Base-by-base conservation (phyloP, 1,140 invertebrate genomes). In the Dendrolimus kikuchii region DNA sequence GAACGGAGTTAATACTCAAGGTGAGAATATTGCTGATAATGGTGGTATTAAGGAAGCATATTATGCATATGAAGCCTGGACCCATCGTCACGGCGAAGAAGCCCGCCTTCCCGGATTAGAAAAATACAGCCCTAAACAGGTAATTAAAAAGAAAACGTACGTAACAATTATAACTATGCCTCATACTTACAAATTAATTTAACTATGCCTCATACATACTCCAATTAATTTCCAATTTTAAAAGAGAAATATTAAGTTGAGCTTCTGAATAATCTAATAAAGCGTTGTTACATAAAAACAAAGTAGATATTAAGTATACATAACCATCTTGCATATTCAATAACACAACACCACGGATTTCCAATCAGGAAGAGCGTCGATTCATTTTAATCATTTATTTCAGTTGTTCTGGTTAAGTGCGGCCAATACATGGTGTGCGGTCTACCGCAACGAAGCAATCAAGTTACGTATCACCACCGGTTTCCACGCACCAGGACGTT, bases 11-110 rank as follows among this genome's bases (percentile, higher is more conserved):
- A 95, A 95, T 59, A 96, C 95, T 1, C 94, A 96, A 84, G 94
- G 92, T n/a, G 96, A 98, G 72, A 97, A 97, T 74, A 95, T 97
- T 46, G 96, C 96, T 0, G 95, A 97, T 74, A 96, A 96, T 74
- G 95, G 95, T 10, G 95, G 95, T 1, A 90, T 97, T 36, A 96
- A 96, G 72, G 92, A 95, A 62, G 94, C 96, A 0, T 97, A 96
- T 75, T 89, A 91, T 38, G 95, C 95, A 0, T 96, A 96, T 77
- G 87, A 90, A 41, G 88, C 90, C 5, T 95, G 94, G 93, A 88
- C 88, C 0, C 75, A 90, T 39, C 82, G 90, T 7, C 90, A 95
- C 64, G 90, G 90, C 0, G 66, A 75, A 1, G 94, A 95, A 61
- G 84, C 88, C 2, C 82, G 89, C 55, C 77, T 96, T 3, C 92